phyloP scores from a whole-genome alignment of 2,888 invertebrate species.

The Melipona bicolor region DNA sequence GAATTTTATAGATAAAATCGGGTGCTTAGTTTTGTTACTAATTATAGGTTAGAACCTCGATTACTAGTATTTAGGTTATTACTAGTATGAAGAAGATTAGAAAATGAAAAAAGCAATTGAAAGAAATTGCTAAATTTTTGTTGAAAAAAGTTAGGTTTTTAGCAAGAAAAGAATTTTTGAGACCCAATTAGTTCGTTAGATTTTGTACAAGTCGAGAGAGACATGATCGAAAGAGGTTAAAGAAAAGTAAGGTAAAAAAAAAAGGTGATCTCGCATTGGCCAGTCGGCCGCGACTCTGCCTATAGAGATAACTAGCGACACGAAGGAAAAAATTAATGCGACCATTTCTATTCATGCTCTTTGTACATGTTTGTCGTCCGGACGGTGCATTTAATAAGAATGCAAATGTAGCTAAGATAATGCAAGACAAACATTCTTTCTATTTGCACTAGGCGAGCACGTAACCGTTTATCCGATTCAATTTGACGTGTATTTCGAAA shows the following conservation, averaged over 20 bases:
- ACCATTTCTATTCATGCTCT: slow-evolving; percentile 51
- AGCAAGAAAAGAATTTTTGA: no score
- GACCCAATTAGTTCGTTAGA: not conserved
- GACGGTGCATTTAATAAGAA: slow-evolving; percentile 54
- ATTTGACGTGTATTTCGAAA: slow-evolving; percentile 23
- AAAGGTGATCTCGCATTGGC: not conserved
- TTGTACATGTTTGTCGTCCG: slow-evolving; percentile 40
- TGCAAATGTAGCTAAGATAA: slow-evolving; percentile 56
- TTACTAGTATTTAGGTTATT: no score
- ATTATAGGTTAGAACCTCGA: no score
- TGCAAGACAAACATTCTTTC: slow-evolving; percentile 41
- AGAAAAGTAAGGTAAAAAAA: not conserved
- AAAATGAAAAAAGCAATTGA: no score
- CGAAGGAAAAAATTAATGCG: slow-evolving; percentile 49
- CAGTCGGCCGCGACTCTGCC: slow-evolving; percentile 6
- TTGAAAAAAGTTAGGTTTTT: no score
- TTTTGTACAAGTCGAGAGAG: not conserved
- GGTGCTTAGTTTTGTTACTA: no score
- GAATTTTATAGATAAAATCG: no score
- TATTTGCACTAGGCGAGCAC: not conserved
- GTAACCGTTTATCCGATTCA: slow-evolving; percentile 33
- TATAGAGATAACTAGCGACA: slow-evolving; percentile 27
- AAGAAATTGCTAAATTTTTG: no score
- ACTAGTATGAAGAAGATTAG: no score
- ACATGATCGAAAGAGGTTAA: not conserved